Evolutionary conservation across 1,140 invertebrate species (phyloP).

Genomic region (Monomorium pharaonis): DNA sequence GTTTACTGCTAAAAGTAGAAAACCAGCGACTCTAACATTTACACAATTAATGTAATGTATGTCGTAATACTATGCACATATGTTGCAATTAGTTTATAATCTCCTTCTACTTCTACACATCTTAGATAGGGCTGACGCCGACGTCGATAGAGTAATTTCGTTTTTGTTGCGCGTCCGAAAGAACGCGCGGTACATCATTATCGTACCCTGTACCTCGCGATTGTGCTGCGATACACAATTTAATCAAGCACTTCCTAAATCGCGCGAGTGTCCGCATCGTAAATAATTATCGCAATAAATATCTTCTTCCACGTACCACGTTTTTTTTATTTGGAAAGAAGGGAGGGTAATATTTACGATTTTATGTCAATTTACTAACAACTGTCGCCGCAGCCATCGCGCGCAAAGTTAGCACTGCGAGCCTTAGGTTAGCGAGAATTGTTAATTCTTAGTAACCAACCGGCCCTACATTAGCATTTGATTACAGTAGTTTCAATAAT

Average conservation of each 20-base stretch:
- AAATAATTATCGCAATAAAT: conserved; percentile 39
- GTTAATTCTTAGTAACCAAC: conserved; percentile 52
- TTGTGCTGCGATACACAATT: conserved; percentile 24
- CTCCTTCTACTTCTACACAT: too few species aligned
- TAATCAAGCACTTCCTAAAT: conserved; percentile 14
- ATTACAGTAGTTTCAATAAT: conserved; percentile 48
- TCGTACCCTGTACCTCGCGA: conserved; percentile 10
- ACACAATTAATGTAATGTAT: background rate
- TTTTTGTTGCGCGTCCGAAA: conserved; percentile 7
- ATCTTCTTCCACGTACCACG: background rate
- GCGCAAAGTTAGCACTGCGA: conserved; percentile 9
- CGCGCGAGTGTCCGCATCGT: background rate
- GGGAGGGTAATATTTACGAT: background rate
- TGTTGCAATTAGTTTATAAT: background rate
- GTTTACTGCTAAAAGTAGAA: background rate
- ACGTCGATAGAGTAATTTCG: conserved; percentile 15
- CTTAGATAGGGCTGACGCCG: conserved; percentile 1
- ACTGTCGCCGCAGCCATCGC: background rate
- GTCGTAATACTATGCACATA: background rate
- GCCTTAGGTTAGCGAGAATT: conserved; percentile 33
- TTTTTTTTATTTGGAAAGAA: background rate
- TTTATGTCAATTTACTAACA: conserved; percentile 28
- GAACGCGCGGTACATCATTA: conserved; percentile 27
- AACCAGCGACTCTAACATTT: background rate
- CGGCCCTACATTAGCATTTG: conserved; percentile 14